Evolutionary conservation across 92 coral and sea anemone genomes (phyloP).

Genomic region (Zoanthus solanderi): DNA sequence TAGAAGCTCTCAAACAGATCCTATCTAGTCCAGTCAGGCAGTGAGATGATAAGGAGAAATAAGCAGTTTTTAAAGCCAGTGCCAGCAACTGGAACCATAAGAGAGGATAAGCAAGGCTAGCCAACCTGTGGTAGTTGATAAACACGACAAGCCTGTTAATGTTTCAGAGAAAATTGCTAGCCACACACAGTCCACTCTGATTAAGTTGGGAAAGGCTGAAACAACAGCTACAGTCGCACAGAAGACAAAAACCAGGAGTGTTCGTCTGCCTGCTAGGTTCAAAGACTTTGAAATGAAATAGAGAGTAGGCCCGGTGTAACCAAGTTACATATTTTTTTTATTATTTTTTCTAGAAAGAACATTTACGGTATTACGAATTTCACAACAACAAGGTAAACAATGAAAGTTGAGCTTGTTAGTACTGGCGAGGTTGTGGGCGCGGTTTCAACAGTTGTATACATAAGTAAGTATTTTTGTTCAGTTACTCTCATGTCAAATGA

Average conservation of each 20-base stretch:
- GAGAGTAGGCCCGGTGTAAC: background rate
- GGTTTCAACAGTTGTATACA: background rate
- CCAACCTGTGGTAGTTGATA: background rate
- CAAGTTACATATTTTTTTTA: no score
- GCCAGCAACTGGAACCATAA: background rate
- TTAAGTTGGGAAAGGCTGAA: background rate
- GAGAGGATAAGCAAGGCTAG: background rate
- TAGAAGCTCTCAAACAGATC: background rate
- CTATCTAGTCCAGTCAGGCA: background rate
- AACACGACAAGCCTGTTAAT: background rate
- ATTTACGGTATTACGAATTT: background rate
- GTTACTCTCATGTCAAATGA: no score
- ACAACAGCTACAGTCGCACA: background rate
- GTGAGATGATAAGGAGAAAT: background rate
- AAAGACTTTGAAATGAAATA: slow-evolving; percentile 7
- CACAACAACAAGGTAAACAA: no score
- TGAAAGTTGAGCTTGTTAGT: no score
- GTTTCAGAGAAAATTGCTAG: background rate
- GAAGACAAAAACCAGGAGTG: slow-evolving; percentile 35
- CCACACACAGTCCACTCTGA: background rate
- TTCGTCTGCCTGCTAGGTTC: slow-evolving; percentile 30
- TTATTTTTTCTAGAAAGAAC: no score
- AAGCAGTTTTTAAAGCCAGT: background rate
- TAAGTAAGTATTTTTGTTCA: no score
- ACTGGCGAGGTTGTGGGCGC: background rate